Base-by-base conservation (phyloP, 2,797 vertebrate genomes). In the Neosilurus hyrtlii region DNA sequence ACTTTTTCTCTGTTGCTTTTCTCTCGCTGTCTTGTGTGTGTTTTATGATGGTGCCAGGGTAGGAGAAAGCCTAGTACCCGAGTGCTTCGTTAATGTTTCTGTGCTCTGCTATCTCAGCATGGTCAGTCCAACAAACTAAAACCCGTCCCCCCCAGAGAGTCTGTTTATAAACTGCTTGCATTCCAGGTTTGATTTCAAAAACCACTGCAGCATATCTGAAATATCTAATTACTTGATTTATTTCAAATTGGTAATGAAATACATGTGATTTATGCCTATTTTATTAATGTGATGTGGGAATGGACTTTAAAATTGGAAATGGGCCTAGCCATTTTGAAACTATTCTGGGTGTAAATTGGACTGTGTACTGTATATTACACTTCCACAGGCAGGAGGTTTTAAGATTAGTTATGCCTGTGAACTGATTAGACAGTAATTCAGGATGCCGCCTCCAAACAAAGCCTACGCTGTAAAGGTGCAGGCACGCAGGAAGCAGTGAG, bases 31-130 rank as follows among this genome's bases (percentile, higher is more conserved):
- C 79, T 63, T 35, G 20, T 56, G 30, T 77, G 59, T 63, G 35
- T 76, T 78, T 81, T 83, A 78, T 81, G 74, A 83, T 65, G 8
- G 61, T 84, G 76, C 65, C 37, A 11, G 80, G 65, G 66, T 56
- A 82, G 43, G 62, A 80, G 67, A 62, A 65, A 65, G 51, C 63
- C 43, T 54, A 79, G 66, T 43, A 57, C 24, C 56, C 37, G 62
- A n/a, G 35, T 68, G 66, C 43, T 73, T 70, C 62, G 14, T 73
- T 49, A 85, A 65, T 35, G 56, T n/a, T 62, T 77, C 14, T 8
- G 43, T 43, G 35, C 56, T 78, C 82, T 82, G 89, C 83, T 87
- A 67, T 84, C 81, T 91, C 91, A 91, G 90, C 90, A 89, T 67
- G 78, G 30, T 37, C 30, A 54, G 79, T 72, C 82, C 68, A 52